Evolutionary conservation across 2,797 vertebrate genomes (phyloP), one percentile per base, ranked within the genome.

Genomic region (Premnoplex brunnescens): DNA sequence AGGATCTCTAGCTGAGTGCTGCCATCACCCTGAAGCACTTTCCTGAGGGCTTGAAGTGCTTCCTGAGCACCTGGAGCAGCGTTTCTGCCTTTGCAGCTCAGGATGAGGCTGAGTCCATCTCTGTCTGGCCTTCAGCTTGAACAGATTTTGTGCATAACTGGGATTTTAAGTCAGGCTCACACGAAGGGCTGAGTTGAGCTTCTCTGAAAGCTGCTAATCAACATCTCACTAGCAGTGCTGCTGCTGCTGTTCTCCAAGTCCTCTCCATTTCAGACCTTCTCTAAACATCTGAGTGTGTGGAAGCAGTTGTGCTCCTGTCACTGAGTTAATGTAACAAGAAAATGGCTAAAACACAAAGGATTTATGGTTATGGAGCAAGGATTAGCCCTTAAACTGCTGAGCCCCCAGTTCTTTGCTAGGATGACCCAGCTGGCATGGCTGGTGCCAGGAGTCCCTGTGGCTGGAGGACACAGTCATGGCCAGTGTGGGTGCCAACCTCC

Each of bases 401-500:
- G 69, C 6, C 16, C 10, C 11, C 71, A 16, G 39, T 39, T 84
- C 55, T 69, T 44, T 39, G 49, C 37, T 44, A 64, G 58, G 58
- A 19, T 64, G 21, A 11, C 0, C 1, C 46, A 12, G 37, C 21
- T 81, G 54, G 60, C 60, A 44, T 32, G 39, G 37, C 24, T 51
- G 51, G 3, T 54, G 67, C 41, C 58, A 24, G 73, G 79, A 26
- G n/a, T 28, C 14, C 2, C 28, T 21, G 75, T 0, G 1, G 21
- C 54, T 67, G 55, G 51, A 52, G 41, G 13, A 3, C 15, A 1
- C 5, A 0, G 22, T 63, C 1, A 0, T 15, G 32, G 17, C 46
- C 7, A 6, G 0, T 0, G 11, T 36, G 69, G 34, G 16, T 36
- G 32, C 43, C 27, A 12, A 27, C 18, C 34, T 32, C 5, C 0